A percentile compares a stretch with the other conserved stretches of the same genome.
These are phyloP conservation scores for Myathropa florea DNA, from an alignment of 2,888 invertebrate genomes.

Conservation along the genomic window DNA sequence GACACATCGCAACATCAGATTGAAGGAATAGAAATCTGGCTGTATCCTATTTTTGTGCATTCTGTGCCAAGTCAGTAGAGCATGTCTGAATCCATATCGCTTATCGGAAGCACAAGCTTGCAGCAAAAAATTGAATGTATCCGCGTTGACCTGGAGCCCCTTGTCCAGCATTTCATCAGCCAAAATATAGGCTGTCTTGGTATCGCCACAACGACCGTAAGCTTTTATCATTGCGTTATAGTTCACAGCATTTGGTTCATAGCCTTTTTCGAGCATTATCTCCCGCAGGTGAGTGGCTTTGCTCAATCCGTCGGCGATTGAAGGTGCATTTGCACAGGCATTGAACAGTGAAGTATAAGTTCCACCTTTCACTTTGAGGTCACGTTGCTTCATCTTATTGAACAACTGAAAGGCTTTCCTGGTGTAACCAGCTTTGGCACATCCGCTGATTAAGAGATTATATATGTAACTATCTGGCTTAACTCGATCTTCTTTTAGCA, in stretches of 20 bases:
- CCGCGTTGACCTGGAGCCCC: conserved; percentile 83
- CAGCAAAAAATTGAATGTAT: conserved; percentile 90
- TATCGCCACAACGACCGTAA: conserved; percentile 91
- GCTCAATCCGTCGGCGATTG: conserved; percentile 85
- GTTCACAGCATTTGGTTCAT: conserved; percentile 87
- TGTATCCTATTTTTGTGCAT: conserved; percentile 85
- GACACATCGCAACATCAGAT: conserved; percentile 89
- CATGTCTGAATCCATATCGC: conserved; percentile 89
- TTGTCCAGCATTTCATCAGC: conserved; percentile 91
- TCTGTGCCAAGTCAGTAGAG: conserved; percentile 92
- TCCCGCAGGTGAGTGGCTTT: conserved; percentile 85
- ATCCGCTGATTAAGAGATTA: conserved; percentile 90
- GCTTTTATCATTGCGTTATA: conserved; percentile 96
- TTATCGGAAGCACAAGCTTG: conserved; percentile 92
- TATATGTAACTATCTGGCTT: conserved; percentile 91
- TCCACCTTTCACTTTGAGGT: conserved; percentile 85
- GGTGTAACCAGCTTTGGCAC: conserved; percentile 91
- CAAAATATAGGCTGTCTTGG: conserved; percentile 88
- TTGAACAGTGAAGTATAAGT: conserved; percentile 94
- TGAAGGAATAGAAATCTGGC: conserved; percentile 89
- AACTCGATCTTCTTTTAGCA: conserved; percentile 89
- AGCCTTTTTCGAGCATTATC: conserved; percentile 86
- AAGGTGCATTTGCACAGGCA: conserved; percentile 91
- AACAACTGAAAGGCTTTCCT: conserved; percentile 92
- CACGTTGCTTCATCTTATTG: conserved; percentile 90